These are phyloP conservation scores for Australoheros facetus DNA, from an alignment of 2,797 vertebrate genomes.

Conservation along the genomic window DNA sequence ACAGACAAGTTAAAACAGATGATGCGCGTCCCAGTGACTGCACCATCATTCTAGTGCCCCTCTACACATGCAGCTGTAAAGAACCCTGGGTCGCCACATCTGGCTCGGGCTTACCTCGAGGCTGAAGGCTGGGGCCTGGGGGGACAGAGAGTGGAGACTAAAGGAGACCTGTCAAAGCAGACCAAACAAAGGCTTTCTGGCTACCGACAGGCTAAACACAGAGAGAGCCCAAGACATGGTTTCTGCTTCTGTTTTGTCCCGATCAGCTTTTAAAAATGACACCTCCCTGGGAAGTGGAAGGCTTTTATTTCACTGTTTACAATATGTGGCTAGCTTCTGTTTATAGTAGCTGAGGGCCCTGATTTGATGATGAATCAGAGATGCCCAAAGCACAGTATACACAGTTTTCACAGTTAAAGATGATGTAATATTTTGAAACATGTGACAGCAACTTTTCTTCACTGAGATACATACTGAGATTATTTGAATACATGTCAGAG, in stretches of 20 bases:
- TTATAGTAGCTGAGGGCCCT: constrained; percentile 25
- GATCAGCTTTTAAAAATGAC: constrained; percentile 55
- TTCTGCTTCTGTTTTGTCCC: constrained; percentile 56
- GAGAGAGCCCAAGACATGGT: constrained; percentile 37
- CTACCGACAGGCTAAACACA: constrained; percentile 63
- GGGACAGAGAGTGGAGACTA: constrained; percentile 60
- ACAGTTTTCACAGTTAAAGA: constrained; percentile 5
- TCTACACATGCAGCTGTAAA: constrained; percentile 67
- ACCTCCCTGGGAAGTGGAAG: constrained; percentile 38
- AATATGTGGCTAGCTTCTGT: constrained; percentile 40
- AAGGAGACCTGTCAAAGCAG: constrained; percentile 72
- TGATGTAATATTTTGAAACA: constrained; percentile 53
- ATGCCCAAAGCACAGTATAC: constrained; percentile 16
- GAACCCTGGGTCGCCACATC: constrained; percentile 77
- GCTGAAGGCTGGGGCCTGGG: constrained; percentile 60
- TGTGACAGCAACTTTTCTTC: constrained; percentile 38
- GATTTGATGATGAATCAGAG: constrained; percentile 37
- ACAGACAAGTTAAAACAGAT: constrained; percentile 82
- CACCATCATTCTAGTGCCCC: constrained; percentile 55
- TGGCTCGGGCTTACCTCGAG: constrained; percentile 76
- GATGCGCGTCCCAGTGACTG: constrained; percentile 67
- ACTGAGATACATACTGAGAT: constrained; percentile 15
- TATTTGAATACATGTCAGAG: constrained; percentile 25
- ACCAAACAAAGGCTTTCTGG: constrained; percentile 66
- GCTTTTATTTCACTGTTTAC: constrained; percentile 57